Base-by-base conservation (phyloP, 2,113 vertebrate species). In the Saimiri boliviensis region DNA sequence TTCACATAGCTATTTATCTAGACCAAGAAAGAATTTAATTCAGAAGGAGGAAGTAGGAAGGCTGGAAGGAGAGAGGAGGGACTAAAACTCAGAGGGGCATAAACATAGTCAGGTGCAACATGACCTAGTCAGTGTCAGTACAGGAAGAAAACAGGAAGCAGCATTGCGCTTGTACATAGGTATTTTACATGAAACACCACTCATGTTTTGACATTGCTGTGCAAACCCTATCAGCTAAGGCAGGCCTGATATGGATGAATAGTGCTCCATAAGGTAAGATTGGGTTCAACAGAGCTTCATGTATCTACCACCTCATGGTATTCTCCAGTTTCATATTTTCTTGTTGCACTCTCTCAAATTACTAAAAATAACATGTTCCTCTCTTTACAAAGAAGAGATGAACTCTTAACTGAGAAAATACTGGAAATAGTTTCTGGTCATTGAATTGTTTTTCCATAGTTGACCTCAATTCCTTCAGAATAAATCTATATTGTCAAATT, bases 21-120 rank as follows among this genome's bases (percentile, higher is more conserved):
- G 45, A 19, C 77, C 92, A 94, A 79, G 32, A 94, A 94, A 17
- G 56, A 0, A 8, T 95, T 96, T 95, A 89, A 23, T 71, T 96
- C 3, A 91, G n/a, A 77, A 35, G 6, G 40, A 74, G 12, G 6
- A 8, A 2, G 35, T 35, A 77, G 42, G 11, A 14, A 86, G 58
- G 21, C 13, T 94, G 54, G 45, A 49, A 23, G 12, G 58, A 49
- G 27, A 81, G 6, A 71, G 21, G 23, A 73, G 27, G 63, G 27
- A 71, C 30, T 70, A 58, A 81, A 71, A 9, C 52, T 97, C 63
- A 66, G 54, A 89, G 76, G 63, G 6, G 1, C 19, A 45, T 42
- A 49, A 80, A 76, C 35, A 70, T 35, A 45, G 90, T n/a, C 54
- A 54, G 32, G 3, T 54, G 11, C 25, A 60, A 25, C 7, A 42